Evolutionary conservation across 2,113 vertebrate genomes (phyloP).

Genomic region (Hirundichthys speculiger): DNA sequence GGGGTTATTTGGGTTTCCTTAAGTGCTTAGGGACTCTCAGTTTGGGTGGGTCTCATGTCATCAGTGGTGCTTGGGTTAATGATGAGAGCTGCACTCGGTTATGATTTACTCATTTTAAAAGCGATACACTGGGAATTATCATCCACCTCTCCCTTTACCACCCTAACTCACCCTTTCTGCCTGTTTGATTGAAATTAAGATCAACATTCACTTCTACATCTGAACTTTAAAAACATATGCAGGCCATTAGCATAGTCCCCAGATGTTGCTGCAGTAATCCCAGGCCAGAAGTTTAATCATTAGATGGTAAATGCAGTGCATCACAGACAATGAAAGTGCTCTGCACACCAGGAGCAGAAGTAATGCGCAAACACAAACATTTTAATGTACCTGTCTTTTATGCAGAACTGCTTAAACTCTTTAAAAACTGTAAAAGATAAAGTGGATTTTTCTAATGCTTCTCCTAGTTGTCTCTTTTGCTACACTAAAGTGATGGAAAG

Average conservation of each 20-base stretch:
- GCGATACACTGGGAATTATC: slow-evolving; percentile 28
- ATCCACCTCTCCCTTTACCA: slow-evolving; percentile 4
- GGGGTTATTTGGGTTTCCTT: slow-evolving; percentile 67
- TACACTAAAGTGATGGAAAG: too few species aligned
- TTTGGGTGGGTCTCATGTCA: slow-evolving; percentile 57
- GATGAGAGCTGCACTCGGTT: slow-evolving; percentile 57
- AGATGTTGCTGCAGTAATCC: slow-evolving; percentile 68
- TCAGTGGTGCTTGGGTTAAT: slow-evolving; percentile 55
- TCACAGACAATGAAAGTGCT: slow-evolving; percentile 44
- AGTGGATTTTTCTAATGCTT: too few species aligned
- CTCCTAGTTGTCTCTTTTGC: too few species aligned
- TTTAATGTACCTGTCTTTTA: neutral
- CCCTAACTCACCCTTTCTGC: neutral
- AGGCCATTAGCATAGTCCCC: slow-evolving; percentile 53
- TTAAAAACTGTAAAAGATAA: too few species aligned
- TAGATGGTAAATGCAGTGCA: slow-evolving; percentile 36
- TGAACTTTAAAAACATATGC: slow-evolving; percentile 72
- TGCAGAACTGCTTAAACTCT: too few species aligned
- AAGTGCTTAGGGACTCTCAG: slow-evolving; percentile 64
- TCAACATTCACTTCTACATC: slow-evolving; percentile 62
- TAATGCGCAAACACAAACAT: slow-evolving; percentile 12
- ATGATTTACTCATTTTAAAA: slow-evolving; percentile 66
- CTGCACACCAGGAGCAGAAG: neutral
- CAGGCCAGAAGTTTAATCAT: slow-evolving; percentile 62
- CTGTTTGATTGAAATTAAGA: slow-evolving; percentile 38